Evolutionary conservation across 64 coral and sea anemone species (phyloP), one percentile per base, ranked within the genome.

Genomic region (Platygyra sinensis): DNA sequence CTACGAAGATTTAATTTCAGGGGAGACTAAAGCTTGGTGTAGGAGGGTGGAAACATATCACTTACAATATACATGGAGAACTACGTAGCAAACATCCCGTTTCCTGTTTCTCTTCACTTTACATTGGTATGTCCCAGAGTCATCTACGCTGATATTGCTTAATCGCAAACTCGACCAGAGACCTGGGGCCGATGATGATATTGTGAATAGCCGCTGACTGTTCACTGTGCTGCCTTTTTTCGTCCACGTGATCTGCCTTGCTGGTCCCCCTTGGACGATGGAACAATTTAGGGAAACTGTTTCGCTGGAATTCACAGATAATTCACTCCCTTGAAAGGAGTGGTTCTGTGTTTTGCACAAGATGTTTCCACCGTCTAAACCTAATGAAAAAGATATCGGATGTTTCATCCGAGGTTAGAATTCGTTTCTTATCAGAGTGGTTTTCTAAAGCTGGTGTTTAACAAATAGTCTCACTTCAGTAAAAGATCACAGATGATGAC

Each of bases 51-150:
- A 22, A 79, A 57, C 12, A 59, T 15, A 18, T 18, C 33, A 83
- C 80, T 83, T 39, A 83, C 80, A 50, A 24, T 72, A 67, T 10
- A 85, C 81, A 50, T 51, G 63, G 20, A 85, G 59, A 65, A 64
- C 62, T 69, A 72, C 63, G 49, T 22, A 8, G 15, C 81, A 85
- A n/a, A 85, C 20, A 27, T 50, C 33, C n/a, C 1, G 13, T 12
- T 71, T 19, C 15, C 10, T 27, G 2, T 51, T 63, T 0, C 15
- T 85, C 24, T 33, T 17, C 11, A 85, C 62, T 8, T 69, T 38
- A 28, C 81, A 85, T 27, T 27, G 69, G 15, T 85, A 85, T 67
- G 5, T 85, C 20, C 81, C 81, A 71, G 32, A 20, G 24, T 85
- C 81, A 22, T 71, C 15, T 14, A 46, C 11, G 2, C 33, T 71